Conservation (phyloP, 2,797 vertebrate genomes). For the Micropoecilia bifurca region DNA sequence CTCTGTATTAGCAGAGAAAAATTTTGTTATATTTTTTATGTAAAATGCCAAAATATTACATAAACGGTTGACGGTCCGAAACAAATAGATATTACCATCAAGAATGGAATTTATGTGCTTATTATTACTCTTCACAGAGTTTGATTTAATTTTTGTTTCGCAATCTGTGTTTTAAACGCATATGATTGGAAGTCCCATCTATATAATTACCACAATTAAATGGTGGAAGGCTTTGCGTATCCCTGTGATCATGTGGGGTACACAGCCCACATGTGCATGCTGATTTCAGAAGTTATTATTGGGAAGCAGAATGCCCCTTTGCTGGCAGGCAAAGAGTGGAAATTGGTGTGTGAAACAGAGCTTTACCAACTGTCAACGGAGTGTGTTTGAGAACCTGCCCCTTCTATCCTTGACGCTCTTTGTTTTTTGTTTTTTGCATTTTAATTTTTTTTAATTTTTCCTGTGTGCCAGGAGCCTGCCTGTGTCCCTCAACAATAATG, state of each 20-base stretch:
- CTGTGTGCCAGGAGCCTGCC: too few species aligned
- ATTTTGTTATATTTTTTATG: neutral
- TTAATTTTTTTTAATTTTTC: too few species aligned
- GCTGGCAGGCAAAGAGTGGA: too few species aligned
- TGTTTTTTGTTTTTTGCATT: too few species aligned
- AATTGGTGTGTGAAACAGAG: neutral
- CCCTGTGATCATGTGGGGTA: neutral
- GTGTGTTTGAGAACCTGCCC: too few species aligned
- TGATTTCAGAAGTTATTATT: too few species aligned
- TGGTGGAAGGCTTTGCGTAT: neutral
- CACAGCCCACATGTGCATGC: too few species aligned
- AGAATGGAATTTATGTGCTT: neutral
- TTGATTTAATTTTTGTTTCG: neutral
- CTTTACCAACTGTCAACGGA: neutral
- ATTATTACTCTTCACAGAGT: neutral
- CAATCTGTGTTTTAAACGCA: neutral
- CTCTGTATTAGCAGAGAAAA: constrained; percentile 64
- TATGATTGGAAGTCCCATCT: neutral
- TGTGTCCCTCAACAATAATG: too few species aligned
- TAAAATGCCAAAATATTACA: neutral
- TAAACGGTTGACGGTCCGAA: neutral
- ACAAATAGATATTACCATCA: neutral
- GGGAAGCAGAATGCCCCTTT: too few species aligned
- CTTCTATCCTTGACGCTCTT: too few species aligned
- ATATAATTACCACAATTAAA: neutral